phyloP scores from a whole-genome alignment of 1,140 invertebrate species.

The Eurosta solidaginis region DNA sequence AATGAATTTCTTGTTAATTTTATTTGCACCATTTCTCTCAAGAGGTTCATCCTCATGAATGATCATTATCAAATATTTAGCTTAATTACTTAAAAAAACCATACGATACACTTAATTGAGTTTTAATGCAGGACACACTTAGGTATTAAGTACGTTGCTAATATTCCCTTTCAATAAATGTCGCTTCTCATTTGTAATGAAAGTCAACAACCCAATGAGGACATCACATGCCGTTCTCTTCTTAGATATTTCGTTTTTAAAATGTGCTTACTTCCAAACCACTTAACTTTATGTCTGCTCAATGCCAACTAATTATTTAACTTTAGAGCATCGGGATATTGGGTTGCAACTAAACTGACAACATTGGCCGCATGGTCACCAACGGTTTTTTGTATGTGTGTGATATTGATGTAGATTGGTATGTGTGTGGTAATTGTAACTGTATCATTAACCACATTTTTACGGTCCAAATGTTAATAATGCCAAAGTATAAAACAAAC shows the following conservation, averaged over 20 bases:
- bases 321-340: neutral
- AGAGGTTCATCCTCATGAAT: too few relatives aligned
- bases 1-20: too few relatives aligned
- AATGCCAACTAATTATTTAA: conserved; percentile 23
- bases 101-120: too few relatives aligned
- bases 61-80: too few relatives aligned
- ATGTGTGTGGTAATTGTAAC: neutral
- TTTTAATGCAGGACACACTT: too few relatives aligned
- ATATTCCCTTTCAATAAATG: neutral
- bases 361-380: neutral
- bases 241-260: neutral
- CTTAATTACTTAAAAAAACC: too few relatives aligned
- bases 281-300: conserved; percentile 22
- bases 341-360: neutral
- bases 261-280: conserved; percentile 16
- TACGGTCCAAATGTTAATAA: conserved; percentile 28
- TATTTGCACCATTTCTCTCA: too few relatives aligned
- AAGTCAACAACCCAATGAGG: neutral
- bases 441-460: conserved; percentile 30
- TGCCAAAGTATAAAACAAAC: conserved; percentile 1
- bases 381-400: neutral
- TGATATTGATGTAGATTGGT: neutral
- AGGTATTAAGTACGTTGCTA: too few relatives aligned
- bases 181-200: neutral
- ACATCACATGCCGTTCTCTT: neutral